Conservation (phyloP, 1,140 invertebrate genomes). For the Neelides sp. region DNA sequence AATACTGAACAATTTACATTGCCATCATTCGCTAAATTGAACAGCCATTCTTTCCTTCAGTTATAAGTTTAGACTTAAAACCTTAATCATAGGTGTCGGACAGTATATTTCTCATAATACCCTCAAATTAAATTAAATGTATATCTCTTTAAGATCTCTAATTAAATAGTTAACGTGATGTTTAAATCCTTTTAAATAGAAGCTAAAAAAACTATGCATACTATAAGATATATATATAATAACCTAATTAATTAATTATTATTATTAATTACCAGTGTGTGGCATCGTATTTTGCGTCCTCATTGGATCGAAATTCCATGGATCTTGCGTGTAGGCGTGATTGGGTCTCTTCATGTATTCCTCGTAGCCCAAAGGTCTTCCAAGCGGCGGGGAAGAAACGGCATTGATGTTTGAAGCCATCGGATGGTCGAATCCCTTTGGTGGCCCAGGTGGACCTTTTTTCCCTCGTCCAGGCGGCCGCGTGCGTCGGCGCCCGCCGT, state of each 20-base stretch:
- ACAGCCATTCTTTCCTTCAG: too few species aligned
- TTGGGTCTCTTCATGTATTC: constrained; percentile 30
- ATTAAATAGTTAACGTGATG: too few species aligned
- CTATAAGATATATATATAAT: too few species aligned
- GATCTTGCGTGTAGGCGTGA: constrained; percentile 27
- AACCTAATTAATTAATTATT: constrained; percentile 25
- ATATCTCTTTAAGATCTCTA: too few species aligned
- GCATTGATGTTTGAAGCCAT: constrained; percentile 25
- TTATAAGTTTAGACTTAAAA: too few species aligned
- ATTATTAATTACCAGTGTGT: constrained; percentile 12
- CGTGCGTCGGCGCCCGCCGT: neutral
- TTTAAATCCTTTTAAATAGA: too few species aligned
- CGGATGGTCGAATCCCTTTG: constrained; percentile 19
- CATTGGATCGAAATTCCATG: constrained; percentile 31
- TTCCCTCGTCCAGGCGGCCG: neutral
- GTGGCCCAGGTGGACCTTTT: constrained; percentile 4
- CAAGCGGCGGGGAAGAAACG: constrained; percentile 24
- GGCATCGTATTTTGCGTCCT: constrained; percentile 14
- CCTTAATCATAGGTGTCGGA: too few species aligned
- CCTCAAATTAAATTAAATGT: too few species aligned
- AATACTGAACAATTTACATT: too few species aligned
- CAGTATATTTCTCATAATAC: too few species aligned
- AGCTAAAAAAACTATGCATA: too few species aligned
- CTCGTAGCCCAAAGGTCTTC: constrained; percentile 26
- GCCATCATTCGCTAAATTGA: too few species aligned